Base-by-base conservation (phyloP, 2,797 vertebrate genomes). In the Simalia tracyae region DNA sequence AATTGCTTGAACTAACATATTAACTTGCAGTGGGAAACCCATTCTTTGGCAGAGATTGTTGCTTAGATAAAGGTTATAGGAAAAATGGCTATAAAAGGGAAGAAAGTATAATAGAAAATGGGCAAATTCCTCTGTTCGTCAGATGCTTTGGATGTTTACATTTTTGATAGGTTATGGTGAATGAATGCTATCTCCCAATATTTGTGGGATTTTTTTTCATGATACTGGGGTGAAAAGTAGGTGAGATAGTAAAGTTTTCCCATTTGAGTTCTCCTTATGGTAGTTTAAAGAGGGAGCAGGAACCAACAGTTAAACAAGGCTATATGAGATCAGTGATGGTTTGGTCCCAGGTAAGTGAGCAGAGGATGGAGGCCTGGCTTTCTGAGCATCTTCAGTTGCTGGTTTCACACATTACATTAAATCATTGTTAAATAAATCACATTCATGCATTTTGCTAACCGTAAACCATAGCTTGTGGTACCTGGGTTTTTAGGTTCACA, bases 11-110 rank as follows among this genome's bases (percentile, higher is more conserved):
- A 54, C 84, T 14, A 56, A 17, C 63, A 3, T 63, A 50, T 84
- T 26, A 85, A 36, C 42, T 42, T 9, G 0, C 28, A 24, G 61
- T 57, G 15, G 54, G 28, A 89, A 1, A 46, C 26, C 86, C 68
- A 54, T 85, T 91, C 92, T 91, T 60, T 92, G 0, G 93, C 3
- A 2, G 84, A 76, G 63, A n/a, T 2, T 28, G 92, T 86, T 88
- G 15, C 57, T 91, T 1, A 12, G 61, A 11, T 89, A 94, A 96
- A 96, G 95, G 95, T 96, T 94, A 68, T 76, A 84, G 89, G 90
- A 91, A n/a, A 94, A 93, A 94, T 94, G 94, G 93, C 89, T 93
- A 61, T 87, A 93, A 91, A 60, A 86, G 26, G 26, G 72, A 86
- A 92, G 92, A 61, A 54, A 10, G 8, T 46, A 68, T 42, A 0